Base-by-base conservation (phyloP, 2,888 invertebrate genomes). In the Drosophila lacicola region DNA sequence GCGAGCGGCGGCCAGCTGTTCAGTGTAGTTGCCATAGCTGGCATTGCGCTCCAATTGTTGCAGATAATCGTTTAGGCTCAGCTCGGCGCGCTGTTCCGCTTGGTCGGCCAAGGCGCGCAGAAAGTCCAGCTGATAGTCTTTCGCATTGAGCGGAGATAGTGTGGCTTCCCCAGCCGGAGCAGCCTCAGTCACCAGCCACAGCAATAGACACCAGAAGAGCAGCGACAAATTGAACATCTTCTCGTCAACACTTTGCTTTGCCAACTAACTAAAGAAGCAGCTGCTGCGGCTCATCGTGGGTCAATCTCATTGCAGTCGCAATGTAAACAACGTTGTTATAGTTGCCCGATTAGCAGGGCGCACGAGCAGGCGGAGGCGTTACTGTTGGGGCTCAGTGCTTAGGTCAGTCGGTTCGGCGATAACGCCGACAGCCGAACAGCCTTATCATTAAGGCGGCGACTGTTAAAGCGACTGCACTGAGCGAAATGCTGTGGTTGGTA, bases 51-150 rank as follows among this genome's bases (percentile, higher is more conserved):
- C 73, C 57, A 91, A 55, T 11, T 79, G 74, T 2, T 57, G 63
- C 17, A 90, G 61, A 33, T 81, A 88, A 5, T 66, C 72, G 61
- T 90, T 85, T 0, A 91, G 68, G 57, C 73, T 76, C 9, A 45
- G 17, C 36, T 66, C 73, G 1, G 82, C 76, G 4, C 70, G 68
- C 45, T 74, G 68, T 11, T 84, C 76, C 1, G 80, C 64, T 34
- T 55, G 46, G 1, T 56, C 56, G 14, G 49, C 41, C n/a, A 86
- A n/a, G 8, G 61, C 53, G 9, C 70, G 67, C 58, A 86, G 34
- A 45, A 89, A 80, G 17, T 82, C 57, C 37, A 89, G 47, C 50
- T 86, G 86, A 53, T 74, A 86, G 54, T 89, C 73, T 50, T 83
- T 82, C 47, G 55, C 64, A 9, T 61, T 60, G 9, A 85, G 60